phyloP scores from a whole-genome alignment of 2,888 invertebrate species.

The Chaitophorus viminalis region DNA sequence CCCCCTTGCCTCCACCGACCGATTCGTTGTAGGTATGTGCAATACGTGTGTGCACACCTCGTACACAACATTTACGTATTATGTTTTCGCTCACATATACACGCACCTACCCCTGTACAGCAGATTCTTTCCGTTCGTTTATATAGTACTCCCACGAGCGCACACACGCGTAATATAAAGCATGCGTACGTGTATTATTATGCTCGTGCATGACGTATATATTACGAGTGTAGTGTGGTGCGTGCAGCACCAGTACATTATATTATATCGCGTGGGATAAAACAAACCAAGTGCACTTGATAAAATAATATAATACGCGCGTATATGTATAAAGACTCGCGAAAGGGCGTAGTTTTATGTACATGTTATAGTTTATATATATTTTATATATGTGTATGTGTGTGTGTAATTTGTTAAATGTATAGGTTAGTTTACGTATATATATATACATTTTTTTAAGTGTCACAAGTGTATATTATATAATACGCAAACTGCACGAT shows the following conservation, averaged over 20 bases:
- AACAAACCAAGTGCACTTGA: slow-evolving; percentile 30
- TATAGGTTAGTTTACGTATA: too few species aligned
- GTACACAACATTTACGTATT: neutral
- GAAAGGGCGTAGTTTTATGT: neutral
- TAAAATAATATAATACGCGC: neutral
- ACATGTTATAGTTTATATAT: neutral
- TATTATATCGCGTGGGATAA: slow-evolving; percentile 26
- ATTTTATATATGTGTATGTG: neutral
- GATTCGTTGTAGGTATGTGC: neutral
- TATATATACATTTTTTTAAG: neutral
- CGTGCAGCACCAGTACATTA: neutral
- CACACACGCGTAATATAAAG: neutral
- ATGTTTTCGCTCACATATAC: neutral
- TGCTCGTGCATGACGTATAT: neutral
- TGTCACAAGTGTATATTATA: neutral
- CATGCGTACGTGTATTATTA: neutral
- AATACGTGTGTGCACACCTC: neutral
- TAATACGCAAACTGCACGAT: too few species aligned
- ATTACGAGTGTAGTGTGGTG: neutral
- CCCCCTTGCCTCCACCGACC: neutral
- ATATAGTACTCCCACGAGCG: neutral
- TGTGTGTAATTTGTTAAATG: too few species aligned
- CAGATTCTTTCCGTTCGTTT: neutral
- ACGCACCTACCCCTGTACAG: neutral
- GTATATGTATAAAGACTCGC: neutral